Evolutionary conservation across 2,797 vertebrate species (phyloP).

Genomic region (Onychomys leucogaster): DNA sequence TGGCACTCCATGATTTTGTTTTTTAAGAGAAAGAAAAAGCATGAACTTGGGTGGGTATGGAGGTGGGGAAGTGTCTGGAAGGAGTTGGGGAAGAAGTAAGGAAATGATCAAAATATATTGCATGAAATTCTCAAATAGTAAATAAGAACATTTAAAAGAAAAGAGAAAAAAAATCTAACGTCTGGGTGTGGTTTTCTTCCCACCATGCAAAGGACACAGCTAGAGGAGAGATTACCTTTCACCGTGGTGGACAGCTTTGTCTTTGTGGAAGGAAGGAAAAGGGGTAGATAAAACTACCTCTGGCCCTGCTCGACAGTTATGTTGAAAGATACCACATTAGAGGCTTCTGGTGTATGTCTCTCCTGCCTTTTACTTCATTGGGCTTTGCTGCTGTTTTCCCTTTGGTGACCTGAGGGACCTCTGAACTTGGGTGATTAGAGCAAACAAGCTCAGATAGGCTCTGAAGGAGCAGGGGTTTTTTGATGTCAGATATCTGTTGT

Average conservation of each 20-base stretch:
- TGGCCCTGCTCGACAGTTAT: not conserved
- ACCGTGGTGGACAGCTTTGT: not conserved
- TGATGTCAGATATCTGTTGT: conserved; percentile 2
- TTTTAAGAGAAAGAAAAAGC: not conserved
- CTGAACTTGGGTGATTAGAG: not conserved
- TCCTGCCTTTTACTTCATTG: not conserved
- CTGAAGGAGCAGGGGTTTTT: conserved; percentile 8
- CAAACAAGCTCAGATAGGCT: not conserved
- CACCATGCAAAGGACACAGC: not conserved
- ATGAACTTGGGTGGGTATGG: not conserved
- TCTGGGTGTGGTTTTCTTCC: not conserved
- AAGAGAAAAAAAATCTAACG: not conserved
- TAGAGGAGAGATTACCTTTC: not conserved
- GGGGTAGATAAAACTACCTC: not conserved
- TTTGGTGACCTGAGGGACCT: not conserved
- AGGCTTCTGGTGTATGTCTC: not conserved
- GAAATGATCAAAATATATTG: not conserved
- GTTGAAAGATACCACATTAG: not conserved
- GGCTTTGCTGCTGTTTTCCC: not conserved
- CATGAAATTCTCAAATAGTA: not conserved
- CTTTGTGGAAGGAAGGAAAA: not conserved
- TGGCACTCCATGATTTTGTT: not conserved
- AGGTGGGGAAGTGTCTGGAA: not conserved
- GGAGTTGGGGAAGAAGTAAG: not conserved
- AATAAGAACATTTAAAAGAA: not conserved